Evolutionary conservation across 1,140 invertebrate species (phyloP).

Genomic region (Nephotettix cincticeps): DNA sequence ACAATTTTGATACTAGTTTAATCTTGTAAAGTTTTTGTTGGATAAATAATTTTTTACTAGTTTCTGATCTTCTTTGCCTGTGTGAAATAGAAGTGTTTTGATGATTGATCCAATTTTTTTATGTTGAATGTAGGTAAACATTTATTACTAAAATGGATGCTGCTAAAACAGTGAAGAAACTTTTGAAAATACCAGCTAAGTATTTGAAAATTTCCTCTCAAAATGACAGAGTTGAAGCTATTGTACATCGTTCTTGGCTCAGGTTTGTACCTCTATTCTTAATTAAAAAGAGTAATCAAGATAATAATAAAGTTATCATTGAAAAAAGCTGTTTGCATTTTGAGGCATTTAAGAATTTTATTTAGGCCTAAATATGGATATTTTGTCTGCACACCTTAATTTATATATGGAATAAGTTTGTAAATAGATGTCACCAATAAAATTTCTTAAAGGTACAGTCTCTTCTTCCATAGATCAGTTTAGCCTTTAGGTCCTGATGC

Average conservation of each 20-base stretch:
- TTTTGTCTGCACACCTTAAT: too few species aligned
- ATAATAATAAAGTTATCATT: too few species aligned
- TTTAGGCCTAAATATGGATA: too few species aligned
- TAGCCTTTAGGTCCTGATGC: too few species aligned
- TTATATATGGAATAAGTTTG: too few species aligned
- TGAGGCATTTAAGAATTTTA: too few species aligned
- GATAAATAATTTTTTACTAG: background rate
- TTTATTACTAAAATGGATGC: conserved; percentile 20
- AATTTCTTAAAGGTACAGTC: too few species aligned
- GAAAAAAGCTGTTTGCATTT: too few species aligned
- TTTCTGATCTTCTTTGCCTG: background rate
- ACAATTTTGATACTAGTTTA: background rate
- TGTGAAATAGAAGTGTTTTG: background rate
- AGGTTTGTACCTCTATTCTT: conserved; percentile 51
- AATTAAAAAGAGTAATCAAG: too few species aligned
- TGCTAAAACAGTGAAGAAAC: conserved; percentile 9
- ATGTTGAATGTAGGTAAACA: background rate
- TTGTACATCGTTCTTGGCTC: conserved; percentile 66
- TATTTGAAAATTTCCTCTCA: conserved; percentile 58
- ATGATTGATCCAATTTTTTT: background rate
- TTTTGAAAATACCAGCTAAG: conserved; percentile 54
- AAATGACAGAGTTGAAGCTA: conserved; percentile 56
- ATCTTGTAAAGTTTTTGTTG: background rate
- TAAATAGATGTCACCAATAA: too few species aligned
- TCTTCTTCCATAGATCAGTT: too few species aligned